phyloP scores from a whole-genome alignment of 2,888 invertebrate species.

The Caenorhabditis plicata region DNA sequence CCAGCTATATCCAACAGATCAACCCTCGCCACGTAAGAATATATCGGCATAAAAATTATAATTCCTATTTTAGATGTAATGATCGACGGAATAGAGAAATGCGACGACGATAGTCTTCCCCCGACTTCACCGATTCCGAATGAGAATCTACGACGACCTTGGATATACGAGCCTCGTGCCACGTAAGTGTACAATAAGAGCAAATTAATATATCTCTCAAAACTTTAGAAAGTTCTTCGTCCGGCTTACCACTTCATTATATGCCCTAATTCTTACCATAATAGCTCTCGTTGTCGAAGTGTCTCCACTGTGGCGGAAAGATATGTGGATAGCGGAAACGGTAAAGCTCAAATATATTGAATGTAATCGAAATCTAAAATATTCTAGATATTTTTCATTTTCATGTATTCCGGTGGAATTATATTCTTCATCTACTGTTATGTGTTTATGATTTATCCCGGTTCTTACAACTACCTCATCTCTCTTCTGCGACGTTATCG shows the following conservation, averaged over 20 bases:
- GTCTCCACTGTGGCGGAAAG: constrained; percentile 56
- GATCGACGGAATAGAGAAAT: constrained; percentile 29
- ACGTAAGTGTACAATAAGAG: constrained; percentile 16
- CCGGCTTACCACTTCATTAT: constrained; percentile 57
- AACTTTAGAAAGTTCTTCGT: constrained; percentile 51
- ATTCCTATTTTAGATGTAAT: constrained; percentile 24
- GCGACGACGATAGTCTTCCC: constrained; percentile 20
- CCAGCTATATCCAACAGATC: too few species aligned
- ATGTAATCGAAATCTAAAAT: neutral
- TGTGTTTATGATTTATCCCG: constrained; percentile 59
- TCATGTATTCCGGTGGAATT: constrained; percentile 60
- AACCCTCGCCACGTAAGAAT: too few species aligned
- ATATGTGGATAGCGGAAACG: constrained; percentile 58
- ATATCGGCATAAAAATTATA: too few species aligned
- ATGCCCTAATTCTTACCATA: constrained; percentile 59
- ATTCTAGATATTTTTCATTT: constrained; percentile 58
- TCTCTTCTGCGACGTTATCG: constrained; percentile 11
- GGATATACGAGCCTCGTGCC: constrained; percentile 31
- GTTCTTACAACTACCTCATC: constrained; percentile 39
- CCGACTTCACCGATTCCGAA: constrained; percentile 21
- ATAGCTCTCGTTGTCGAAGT: constrained; percentile 59
- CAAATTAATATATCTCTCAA: neutral
- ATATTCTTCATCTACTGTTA: constrained; percentile 60
- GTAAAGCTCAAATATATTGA: constrained; percentile 29
- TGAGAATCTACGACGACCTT: constrained; percentile 14